Percentiles rank a stretch among this genome's conserved stretches.
phyloP scores from a whole-genome alignment of 2,888 invertebrate species.

The Halocaridina rubra region DNA sequence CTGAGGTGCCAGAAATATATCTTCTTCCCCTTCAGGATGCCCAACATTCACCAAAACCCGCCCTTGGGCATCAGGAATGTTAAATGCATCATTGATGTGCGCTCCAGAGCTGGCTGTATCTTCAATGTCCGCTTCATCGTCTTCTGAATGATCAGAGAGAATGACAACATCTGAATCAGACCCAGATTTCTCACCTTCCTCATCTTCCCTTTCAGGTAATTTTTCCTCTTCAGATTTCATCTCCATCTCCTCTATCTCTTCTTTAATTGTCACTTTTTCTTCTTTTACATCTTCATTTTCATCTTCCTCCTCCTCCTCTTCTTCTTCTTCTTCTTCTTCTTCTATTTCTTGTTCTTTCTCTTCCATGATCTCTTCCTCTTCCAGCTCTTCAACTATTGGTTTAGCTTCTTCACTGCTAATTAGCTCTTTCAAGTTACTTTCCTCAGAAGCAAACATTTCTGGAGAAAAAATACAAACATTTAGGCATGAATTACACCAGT shows the following conservation, averaged over 20 bases:
- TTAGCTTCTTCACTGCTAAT: not conserved
- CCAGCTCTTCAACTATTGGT: not conserved
- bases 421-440: too few relatives aligned
- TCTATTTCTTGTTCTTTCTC: constrained; percentile 14
- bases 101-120: constrained; percentile 92
- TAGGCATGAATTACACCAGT: too few relatives aligned
- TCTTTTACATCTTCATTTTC: not conserved
- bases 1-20: constrained; percentile 89
- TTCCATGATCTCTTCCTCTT: not conserved
- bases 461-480: too few relatives aligned
- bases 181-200: constrained; percentile 6
- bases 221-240: constrained; percentile 65
- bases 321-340: constrained; percentile 17
- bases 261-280: constrained; percentile 75
- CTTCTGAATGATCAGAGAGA: constrained; percentile 63
- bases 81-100: constrained; percentile 93
- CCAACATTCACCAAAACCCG: constrained; percentile 93
- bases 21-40: constrained; percentile 89
- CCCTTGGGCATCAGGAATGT: constrained; percentile 90
- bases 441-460: too few relatives aligned
- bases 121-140: constrained; percentile 81
- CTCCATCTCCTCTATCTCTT: constrained; percentile 66
- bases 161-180: constrained; percentile 64
- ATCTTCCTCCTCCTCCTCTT: constrained; percentile 29
- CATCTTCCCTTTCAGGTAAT: not conserved